Evolutionary conservation across 2,888 invertebrate genomes (phyloP).

Genomic region (Micoletzkya japonica): DNA sequence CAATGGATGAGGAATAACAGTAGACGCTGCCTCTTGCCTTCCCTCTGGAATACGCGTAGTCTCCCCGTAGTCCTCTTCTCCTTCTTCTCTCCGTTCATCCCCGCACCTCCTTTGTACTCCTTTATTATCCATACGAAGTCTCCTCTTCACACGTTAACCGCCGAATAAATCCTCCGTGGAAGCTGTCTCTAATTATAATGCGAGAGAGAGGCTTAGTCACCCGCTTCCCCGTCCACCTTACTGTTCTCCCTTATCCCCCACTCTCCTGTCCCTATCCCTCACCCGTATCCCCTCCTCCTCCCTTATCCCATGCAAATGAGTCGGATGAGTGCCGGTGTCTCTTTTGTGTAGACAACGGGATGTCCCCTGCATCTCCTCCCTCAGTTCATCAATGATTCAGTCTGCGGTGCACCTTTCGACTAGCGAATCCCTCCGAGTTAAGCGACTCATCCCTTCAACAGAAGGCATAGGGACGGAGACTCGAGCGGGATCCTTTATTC

Average conservation of each 20-base stretch:
- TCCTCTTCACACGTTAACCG: too few species aligned
- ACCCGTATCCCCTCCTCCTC: neutral
- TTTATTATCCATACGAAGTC: too few species aligned
- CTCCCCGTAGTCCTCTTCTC: neutral
- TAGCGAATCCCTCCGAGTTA: neutral
- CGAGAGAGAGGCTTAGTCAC: neutral
- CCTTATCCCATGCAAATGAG: constrained; percentile 21
- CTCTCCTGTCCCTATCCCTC: neutral
- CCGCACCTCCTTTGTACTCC: too few species aligned
- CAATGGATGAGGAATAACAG: constrained; percentile 2
- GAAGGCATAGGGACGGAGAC: neutral
- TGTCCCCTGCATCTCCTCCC: too few species aligned
- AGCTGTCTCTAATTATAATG: neutral
- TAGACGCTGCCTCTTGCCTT: neutral
- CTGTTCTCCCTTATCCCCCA: constrained; percentile 2
- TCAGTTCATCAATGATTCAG: too few species aligned
- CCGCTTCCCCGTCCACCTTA: neutral
- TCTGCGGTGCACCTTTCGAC: too few species aligned
- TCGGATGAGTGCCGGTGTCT: neutral
- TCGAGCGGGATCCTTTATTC: neutral
- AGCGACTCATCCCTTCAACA: too few species aligned
- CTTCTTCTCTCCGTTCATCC: neutral
- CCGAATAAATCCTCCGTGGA: too few species aligned
- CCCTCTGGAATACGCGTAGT: neutral
- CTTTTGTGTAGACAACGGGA: neutral